Conservation (phyloP, 2,113 vertebrate species). For the Calidris pugnax region DNA sequence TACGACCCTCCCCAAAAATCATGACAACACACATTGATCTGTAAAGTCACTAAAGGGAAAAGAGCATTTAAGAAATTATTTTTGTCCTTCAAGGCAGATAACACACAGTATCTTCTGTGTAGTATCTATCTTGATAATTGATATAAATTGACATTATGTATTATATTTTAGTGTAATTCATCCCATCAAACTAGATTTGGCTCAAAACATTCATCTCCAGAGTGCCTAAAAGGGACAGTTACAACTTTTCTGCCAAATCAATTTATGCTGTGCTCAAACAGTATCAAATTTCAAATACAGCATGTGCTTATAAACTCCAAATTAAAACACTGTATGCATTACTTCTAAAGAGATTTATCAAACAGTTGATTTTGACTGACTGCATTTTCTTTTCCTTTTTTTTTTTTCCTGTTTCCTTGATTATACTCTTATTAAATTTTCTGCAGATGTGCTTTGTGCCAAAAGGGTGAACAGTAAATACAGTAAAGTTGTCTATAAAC, state of each 20-base stretch:
- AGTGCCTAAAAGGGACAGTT: neutral
- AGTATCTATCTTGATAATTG: neutral
- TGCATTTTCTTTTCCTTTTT: neutral
- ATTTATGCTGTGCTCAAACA: neutral
- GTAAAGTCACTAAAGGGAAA: neutral
- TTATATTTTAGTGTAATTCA: neutral
- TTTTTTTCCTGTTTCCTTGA: neutral
- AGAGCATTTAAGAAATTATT: neutral
- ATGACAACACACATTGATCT: neutral
- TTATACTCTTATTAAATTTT: neutral
- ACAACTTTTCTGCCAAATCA: neutral
- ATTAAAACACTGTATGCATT: neutral
- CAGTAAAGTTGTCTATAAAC: neutral
- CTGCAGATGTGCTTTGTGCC: neutral
- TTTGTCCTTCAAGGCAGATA: neutral
- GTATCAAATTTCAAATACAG: slow-evolving; percentile 1
- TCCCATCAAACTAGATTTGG: neutral
- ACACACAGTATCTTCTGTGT: neutral
- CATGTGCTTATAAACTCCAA: neutral
- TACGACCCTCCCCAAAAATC: neutral
- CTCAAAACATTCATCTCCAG: neutral
- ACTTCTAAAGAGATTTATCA: neutral
- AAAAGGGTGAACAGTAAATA: neutral
- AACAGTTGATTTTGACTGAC: neutral
- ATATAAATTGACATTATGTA: neutral